A percentile compares a stretch with the other conserved stretches of the same genome.
Conservation (phyloP, 2,888 invertebrate species). For the Lasioglossum pauxillum region DNA sequence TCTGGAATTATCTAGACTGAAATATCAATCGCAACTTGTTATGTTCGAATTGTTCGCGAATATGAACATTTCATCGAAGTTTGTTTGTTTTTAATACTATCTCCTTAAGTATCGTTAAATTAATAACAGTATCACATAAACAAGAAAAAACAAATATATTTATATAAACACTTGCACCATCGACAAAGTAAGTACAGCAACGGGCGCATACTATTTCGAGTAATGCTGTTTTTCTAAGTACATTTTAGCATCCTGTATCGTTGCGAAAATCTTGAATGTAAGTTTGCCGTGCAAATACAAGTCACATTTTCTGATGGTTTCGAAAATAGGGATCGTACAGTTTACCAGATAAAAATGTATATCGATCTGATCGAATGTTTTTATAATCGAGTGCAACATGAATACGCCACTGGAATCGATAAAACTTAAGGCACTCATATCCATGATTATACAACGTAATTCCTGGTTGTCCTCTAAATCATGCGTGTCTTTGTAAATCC, state of each 20-base stretch:
- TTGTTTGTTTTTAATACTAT: slow-evolving; percentile 25
- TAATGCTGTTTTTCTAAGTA: slow-evolving; percentile 80
- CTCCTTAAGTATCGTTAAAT: background rate
- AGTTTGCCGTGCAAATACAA: slow-evolving; percentile 77
- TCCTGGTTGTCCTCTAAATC: slow-evolving; percentile 68
- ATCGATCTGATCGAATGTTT: slow-evolving; percentile 86
- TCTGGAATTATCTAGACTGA: background rate
- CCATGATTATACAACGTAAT: slow-evolving; percentile 85
- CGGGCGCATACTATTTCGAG: slow-evolving; percentile 42
- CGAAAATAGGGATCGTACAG: slow-evolving; percentile 84
- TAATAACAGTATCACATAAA: slow-evolving; percentile 30
- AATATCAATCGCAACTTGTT: background rate
- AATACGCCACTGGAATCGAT: slow-evolving; percentile 88
- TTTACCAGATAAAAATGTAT: slow-evolving; percentile 86
- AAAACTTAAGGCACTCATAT: slow-evolving; percentile 88
- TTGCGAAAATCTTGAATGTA: slow-evolving; percentile 86
- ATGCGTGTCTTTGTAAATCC: slow-evolving; percentile 65
- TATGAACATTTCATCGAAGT: slow-evolving; percentile 2
- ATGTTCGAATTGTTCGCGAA: background rate
- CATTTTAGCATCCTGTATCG: slow-evolving; percentile 88
- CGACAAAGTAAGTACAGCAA: slow-evolving; percentile 9
- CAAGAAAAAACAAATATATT: background rate
- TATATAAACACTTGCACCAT: background rate
- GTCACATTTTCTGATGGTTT: slow-evolving; percentile 82
- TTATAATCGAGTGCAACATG: slow-evolving; percentile 85